Percentiles rank a stretch among this genome's conserved stretches.
Evolutionary conservation across 2,888 invertebrate genomes (phyloP).

Genomic region (Calameuta filiformis): DNA sequence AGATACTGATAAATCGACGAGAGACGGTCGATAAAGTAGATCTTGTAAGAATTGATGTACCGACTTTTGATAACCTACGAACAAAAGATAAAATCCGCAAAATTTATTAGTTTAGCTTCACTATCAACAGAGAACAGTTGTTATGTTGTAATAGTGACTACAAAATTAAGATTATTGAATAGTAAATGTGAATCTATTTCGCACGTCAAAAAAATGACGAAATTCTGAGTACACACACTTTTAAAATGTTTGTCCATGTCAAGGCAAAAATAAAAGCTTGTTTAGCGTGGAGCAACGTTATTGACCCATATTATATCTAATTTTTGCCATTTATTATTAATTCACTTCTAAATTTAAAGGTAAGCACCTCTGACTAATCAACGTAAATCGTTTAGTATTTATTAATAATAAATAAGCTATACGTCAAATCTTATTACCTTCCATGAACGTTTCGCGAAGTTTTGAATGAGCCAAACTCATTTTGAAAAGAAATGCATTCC

Average conservation of each 20-base stretch:
- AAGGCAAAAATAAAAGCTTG: neutral
- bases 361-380: no score
- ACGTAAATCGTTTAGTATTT: no score
- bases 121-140: neutral
- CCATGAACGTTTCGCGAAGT: conserved; percentile 25
- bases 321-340: conserved; percentile 8
- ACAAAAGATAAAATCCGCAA: neutral
- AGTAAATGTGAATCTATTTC: neutral
- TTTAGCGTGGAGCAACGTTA: neutral
- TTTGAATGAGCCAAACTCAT: conserved; percentile 19
- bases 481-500: conserved; percentile 29
- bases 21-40: neutral
- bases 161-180: neutral
- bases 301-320: conserved; percentile 6
- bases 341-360: neutral
- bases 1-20: neutral
- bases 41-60: neutral
- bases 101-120: neutral
- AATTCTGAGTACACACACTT: neutral
- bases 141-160: neutral
- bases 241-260: conserved; percentile 5
- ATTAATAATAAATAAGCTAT: neutral
- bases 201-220: neutral
- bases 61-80: neutral
- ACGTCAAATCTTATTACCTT: conserved; percentile 16